A percentile compares a stretch with the other conserved stretches of the same genome.
phyloP scores from a whole-genome alignment of 2,888 invertebrate species.

The Thera obeliscata region DNA sequence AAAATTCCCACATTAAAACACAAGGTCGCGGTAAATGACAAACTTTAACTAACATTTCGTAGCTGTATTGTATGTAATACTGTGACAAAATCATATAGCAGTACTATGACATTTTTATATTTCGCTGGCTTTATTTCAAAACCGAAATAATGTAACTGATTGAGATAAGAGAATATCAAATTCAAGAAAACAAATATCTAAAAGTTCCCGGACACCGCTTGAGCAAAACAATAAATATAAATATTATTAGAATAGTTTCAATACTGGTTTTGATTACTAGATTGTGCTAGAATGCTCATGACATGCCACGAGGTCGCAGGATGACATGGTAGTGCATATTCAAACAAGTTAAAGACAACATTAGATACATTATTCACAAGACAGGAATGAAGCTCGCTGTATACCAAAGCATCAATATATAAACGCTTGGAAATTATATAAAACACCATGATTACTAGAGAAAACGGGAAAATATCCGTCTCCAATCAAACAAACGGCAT shows the following conservation, averaged over 20 bases:
- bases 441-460: neutral
- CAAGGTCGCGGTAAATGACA: slow-evolving; percentile 58
- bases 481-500: neutral
- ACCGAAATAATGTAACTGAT: neutral
- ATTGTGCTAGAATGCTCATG: slow-evolving; percentile 46
- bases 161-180: neutral
- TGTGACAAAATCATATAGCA: slow-evolving; percentile 26
- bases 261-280: slow-evolving; percentile 24
- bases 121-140: slow-evolving; percentile 1
- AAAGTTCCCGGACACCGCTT: neutral
- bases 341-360: slow-evolving; percentile 49
- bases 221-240: slow-evolving; percentile 2
- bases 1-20: slow-evolving; percentile 72
- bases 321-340: slow-evolving; percentile 52
- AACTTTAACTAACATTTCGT: slow-evolving; percentile 36
- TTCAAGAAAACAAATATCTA: neutral
- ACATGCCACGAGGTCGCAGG: slow-evolving; percentile 54
- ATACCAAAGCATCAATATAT: neutral
- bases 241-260: slow-evolving; percentile 1
- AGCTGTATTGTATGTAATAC: slow-evolving; percentile 21
- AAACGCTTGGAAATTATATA: neutral
- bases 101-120: slow-evolving; percentile 4
- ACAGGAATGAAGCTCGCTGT: slow-evolving; percentile 4
- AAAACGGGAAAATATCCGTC: neutral
- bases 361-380: slow-evolving; percentile 10